Conservation (phyloP, 2,888 invertebrate genomes). For the Phalera bucephala region DNA sequence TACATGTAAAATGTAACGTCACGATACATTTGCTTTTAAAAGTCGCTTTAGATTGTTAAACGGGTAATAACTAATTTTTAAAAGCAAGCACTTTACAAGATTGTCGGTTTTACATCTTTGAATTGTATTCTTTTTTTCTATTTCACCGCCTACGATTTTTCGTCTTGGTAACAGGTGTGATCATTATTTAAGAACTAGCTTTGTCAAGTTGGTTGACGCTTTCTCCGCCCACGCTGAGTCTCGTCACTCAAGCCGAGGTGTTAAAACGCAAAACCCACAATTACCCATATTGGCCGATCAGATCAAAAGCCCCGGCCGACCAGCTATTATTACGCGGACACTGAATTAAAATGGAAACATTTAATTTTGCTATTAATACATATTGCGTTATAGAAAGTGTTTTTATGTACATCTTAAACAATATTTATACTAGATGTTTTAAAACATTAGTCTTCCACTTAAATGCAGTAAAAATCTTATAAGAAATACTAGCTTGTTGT, state of each 20-base stretch:
- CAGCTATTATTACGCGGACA: conserved; percentile 61
- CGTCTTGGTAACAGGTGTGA: conserved; percentile 32
- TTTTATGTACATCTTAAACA: conserved; percentile 16
- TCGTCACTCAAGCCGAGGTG: conserved; percentile 44
- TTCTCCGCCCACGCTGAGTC: conserved; percentile 40
- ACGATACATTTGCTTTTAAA: too few relatives aligned
- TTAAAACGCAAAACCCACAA: conserved; percentile 74
- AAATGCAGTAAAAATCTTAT: too few relatives aligned
- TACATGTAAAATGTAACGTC: background rate
- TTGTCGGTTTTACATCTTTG: conserved; percentile 22
- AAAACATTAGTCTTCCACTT: too few relatives aligned
- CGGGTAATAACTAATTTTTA: too few relatives aligned
- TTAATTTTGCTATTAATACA: conserved; percentile 56
- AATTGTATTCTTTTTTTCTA: conserved; percentile 25
- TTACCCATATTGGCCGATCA: conserved; percentile 78
- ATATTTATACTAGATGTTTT: background rate
- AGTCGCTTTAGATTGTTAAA: too few relatives aligned
- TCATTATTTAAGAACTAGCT: conserved; percentile 23
- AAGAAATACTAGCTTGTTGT: too few relatives aligned
- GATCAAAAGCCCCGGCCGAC: conserved; percentile 67
- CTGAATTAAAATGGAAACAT: conserved; percentile 66
- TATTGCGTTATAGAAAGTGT: conserved; percentile 16
- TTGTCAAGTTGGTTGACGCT: conserved; percentile 30
- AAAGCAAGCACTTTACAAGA: conserved; percentile 8
- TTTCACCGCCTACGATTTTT: conserved; percentile 25